These are phyloP conservation scores for Platyura marginata DNA, from an alignment of 1,140 invertebrate species.

Conservation along the genomic window DNA sequence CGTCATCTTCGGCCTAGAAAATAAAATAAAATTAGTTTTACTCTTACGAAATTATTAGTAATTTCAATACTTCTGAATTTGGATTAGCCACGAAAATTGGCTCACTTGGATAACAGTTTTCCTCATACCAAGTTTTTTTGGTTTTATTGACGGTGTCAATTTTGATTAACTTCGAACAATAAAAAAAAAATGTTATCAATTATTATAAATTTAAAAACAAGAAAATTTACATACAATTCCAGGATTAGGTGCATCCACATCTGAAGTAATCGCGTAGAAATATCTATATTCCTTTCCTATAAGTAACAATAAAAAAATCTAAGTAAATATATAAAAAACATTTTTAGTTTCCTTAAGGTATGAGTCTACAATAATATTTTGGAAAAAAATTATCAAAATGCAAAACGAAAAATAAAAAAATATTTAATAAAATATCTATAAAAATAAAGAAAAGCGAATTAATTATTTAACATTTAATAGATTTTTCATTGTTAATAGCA, in stretches of 20 bases:
- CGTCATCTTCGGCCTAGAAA: constrained; percentile 49
- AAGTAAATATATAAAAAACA: too few species aligned
- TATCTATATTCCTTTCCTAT: constrained; percentile 50
- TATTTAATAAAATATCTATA: too few species aligned
- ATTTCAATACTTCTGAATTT: constrained; percentile 33
- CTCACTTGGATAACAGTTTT: constrained; percentile 63
- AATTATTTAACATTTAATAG: too few species aligned
- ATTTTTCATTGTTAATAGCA: too few species aligned
- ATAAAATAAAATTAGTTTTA: constrained; percentile 1
- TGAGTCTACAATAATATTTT: too few species aligned
- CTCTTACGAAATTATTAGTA: too few species aligned
- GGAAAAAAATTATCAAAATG: too few species aligned
- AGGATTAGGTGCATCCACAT: constrained; percentile 62
- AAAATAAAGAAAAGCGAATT: constrained; percentile 5
- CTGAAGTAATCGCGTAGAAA: constrained; percentile 77
- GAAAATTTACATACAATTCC: constrained; percentile 41
- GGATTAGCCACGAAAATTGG: constrained; percentile 66
- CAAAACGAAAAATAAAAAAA: too few species aligned
- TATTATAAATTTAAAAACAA: too few species aligned
- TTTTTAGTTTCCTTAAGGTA: too few species aligned
- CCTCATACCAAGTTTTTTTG: constrained; percentile 49
- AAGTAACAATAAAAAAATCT: too few species aligned
- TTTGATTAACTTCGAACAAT: constrained; percentile 44
- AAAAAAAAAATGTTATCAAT: neutral
- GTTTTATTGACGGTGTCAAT: constrained; percentile 48